Conservation (phyloP, 2,888 invertebrate genomes). For the Nasonia oneida region DNA sequence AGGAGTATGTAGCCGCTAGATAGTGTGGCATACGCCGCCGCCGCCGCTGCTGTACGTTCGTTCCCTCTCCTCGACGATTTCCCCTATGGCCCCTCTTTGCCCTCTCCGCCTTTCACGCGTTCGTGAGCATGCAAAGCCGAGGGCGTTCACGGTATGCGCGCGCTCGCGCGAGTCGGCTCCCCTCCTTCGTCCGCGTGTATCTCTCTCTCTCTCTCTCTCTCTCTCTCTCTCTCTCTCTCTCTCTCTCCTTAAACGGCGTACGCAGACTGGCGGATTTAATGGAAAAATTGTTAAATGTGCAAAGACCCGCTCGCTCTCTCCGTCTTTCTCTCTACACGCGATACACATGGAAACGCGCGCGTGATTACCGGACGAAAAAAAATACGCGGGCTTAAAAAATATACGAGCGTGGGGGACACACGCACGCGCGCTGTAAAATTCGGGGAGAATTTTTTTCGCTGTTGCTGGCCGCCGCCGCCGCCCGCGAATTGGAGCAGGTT, state of each 20-base stretch:
- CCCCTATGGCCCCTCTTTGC: conserved; percentile 54
- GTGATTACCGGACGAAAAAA: conserved; percentile 21
- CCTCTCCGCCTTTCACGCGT: conserved; percentile 63
- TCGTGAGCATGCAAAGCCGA: conserved; percentile 64
- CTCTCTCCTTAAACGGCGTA: conserved; percentile 48
- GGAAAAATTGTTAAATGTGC: conserved; percentile 51
- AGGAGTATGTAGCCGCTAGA: conserved; percentile 51
- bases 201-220: conserved; percentile 38
- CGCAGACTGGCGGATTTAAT: conserved; percentile 43
- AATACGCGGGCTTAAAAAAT: background rate
- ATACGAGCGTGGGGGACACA: background rate
- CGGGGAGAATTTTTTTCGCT: conserved; percentile 19
- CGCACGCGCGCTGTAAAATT: background rate
- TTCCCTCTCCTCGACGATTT: background rate
- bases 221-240: conserved; percentile 24
- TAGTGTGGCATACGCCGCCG: conserved; percentile 27
- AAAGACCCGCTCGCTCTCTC: background rate
- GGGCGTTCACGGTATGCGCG: conserved; percentile 60
- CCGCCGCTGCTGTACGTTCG: too few relatives aligned
- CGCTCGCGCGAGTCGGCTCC: background rate
- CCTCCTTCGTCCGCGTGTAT: background rate
- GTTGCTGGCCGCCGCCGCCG: conserved; percentile 13
- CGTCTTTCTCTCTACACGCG: background rate
- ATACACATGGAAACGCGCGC: background rate
- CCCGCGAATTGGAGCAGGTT: conserved; percentile 24